A percentile compares a stretch with the other conserved stretches of the same genome.
Conservation (phyloP, 2,797 vertebrate genomes). For the Danio aesculapii region DNA sequence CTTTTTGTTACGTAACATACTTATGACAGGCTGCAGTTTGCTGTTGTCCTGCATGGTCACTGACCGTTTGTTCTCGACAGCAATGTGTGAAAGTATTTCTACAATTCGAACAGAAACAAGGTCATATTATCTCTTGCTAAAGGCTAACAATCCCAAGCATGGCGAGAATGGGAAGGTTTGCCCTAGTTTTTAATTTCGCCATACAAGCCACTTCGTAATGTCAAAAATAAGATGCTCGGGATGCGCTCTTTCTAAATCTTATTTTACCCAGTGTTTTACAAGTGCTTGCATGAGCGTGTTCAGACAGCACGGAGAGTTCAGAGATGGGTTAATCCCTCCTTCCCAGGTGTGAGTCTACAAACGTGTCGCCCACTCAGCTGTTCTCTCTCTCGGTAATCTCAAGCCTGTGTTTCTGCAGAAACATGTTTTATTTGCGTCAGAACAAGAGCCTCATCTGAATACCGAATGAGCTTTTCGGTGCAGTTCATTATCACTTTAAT, state of each 20-base stretch:
- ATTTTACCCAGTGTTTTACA: not conserved
- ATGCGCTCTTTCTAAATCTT: not conserved
- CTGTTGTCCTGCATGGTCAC: slow-evolving; percentile 20
- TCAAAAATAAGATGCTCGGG: not conserved
- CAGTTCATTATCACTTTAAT: slow-evolving; percentile 36
- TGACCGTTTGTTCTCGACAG: slow-evolving; percentile 15
- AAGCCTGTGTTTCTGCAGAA: not conserved
- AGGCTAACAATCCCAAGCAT: slow-evolving; percentile 1
- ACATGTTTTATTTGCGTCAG: slow-evolving; percentile 3
- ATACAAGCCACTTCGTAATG: not conserved
- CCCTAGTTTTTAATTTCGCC: not conserved
- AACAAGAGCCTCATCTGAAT: slow-evolving; percentile 9
- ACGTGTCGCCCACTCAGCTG: not conserved
- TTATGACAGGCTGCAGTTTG: not conserved
- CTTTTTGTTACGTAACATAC: slow-evolving; percentile 18
- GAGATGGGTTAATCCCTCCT: slow-evolving; percentile 31
- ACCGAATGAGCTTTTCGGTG: not conserved
- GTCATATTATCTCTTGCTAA: not conserved
- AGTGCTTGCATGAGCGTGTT: slow-evolving; percentile 10
- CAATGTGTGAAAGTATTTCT: slow-evolving; percentile 15
- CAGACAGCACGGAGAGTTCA: slow-evolving; percentile 23
- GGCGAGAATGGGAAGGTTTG: not conserved
- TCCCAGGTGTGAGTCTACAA: slow-evolving; percentile 20
- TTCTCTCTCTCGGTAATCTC: not conserved
- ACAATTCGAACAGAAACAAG: slow-evolving; percentile 8